Conservation (phyloP, 2,888 invertebrate species). For the Drosophila melanosoma region DNA sequence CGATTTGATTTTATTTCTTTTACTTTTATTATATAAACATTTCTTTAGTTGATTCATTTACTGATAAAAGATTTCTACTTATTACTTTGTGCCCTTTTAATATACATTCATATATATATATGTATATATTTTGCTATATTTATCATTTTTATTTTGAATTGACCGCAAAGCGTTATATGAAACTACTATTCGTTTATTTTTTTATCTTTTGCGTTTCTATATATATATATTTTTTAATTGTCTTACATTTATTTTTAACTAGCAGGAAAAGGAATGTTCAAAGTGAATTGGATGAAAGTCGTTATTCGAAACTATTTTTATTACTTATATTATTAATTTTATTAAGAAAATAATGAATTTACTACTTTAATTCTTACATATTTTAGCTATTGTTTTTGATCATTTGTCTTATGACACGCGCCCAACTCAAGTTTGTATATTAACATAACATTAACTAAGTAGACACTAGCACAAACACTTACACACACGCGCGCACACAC, state of each 20-base stretch:
- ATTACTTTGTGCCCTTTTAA: neutral
- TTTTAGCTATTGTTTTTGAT: neutral
- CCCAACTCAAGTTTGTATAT: constrained; percentile 50
- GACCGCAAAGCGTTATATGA: neutral
- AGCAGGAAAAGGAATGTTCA: neutral
- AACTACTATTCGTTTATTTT: neutral
- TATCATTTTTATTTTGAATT: neutral
- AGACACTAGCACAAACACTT: constrained; percentile 25
- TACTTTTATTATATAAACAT: neutral
- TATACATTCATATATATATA: neutral
- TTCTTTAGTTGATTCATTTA: neutral
- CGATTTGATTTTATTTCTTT: neutral
- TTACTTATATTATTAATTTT: neutral
- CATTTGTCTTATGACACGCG: neutral
- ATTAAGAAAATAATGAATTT: neutral
- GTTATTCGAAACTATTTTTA: neutral
- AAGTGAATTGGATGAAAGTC: neutral
- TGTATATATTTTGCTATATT: neutral
- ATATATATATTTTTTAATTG: neutral
- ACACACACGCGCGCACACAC: neutral
- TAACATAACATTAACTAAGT: constrained; percentile 14
- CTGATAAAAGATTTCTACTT: neutral
- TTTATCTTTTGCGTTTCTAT: neutral
- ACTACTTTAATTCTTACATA: neutral
- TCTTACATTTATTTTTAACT: neutral